Conservation (phyloP, 2,113 vertebrate species). For the Leptosomus discolor region DNA sequence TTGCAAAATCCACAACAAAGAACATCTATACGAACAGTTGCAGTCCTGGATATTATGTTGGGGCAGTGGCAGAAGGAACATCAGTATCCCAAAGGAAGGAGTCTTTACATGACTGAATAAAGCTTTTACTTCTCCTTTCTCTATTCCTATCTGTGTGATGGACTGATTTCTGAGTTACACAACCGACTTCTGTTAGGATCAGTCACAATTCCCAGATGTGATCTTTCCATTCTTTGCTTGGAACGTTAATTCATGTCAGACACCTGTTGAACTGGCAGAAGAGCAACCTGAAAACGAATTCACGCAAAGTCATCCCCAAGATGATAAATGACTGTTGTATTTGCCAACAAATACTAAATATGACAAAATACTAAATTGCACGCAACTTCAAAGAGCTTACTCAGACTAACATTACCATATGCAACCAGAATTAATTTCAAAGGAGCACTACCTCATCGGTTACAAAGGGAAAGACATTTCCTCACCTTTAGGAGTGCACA, state of each 20-base stretch:
- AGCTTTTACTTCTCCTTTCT: not conserved
- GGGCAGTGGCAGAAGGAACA: not conserved
- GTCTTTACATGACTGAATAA: not conserved
- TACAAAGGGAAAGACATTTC: not conserved
- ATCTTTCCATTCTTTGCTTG: not conserved
- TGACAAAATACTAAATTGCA: not conserved
- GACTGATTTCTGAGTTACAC: not conserved
- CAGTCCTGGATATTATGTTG: not conserved
- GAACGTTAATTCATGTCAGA: not conserved
- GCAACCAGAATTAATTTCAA: not conserved
- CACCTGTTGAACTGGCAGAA: not conserved
- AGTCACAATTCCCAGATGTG: not conserved
- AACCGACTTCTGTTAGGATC: not conserved
- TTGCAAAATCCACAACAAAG: not conserved
- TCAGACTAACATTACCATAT: not conserved
- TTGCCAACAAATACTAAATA: not conserved
- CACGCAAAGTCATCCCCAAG: not conserved
- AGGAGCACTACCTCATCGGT: not conserved
- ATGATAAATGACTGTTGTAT: not conserved
- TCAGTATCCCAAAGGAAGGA: not conserved
- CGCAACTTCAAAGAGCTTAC: not conserved
- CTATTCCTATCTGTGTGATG: fast-evolving
- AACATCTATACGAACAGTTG: not conserved
- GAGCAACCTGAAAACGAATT: not conserved
- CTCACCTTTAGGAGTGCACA: not conserved